These are phyloP conservation scores for Scyliorhinus canicula DNA, from an alignment of 2,797 vertebrate genomes.

Conservation along the genomic window DNA sequence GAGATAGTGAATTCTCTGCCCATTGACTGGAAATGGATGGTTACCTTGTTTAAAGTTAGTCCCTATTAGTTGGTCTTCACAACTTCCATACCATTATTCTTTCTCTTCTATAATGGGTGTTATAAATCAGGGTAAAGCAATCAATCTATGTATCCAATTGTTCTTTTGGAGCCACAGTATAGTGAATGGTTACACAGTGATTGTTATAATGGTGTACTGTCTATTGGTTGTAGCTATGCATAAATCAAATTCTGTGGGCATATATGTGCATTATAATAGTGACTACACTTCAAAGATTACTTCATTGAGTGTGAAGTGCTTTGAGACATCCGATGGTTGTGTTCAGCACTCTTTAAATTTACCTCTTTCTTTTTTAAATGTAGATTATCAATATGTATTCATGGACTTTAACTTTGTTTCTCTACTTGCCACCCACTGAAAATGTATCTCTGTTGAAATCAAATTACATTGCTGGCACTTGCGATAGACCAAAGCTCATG, in stretches of 20 bases:
- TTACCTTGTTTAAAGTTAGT: not conserved
- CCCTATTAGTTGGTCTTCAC: not conserved
- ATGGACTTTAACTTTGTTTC: not conserved
- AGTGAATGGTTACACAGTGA: not conserved
- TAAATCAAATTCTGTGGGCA: not conserved
- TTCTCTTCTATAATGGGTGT: not conserved
- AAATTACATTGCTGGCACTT: not conserved
- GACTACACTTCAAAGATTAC: too few relatives aligned
- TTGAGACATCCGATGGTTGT: too few relatives aligned
- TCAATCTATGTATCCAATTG: not conserved
- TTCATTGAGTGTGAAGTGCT: too few relatives aligned
- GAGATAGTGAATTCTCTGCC: not conserved
- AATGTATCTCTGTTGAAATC: not conserved
- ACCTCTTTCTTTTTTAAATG: not conserved
- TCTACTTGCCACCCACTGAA: not conserved
- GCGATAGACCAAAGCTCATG: not conserved
- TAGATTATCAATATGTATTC: not conserved
- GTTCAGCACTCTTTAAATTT: too few relatives aligned
- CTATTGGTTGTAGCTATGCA: not conserved
- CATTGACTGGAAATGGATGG: not conserved
- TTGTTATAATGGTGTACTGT: not conserved
- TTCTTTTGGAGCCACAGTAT: not conserved
- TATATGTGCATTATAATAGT: too few relatives aligned
- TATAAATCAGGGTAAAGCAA: not conserved
- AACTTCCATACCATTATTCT: not conserved